Base-by-base conservation (phyloP, 2,797 vertebrate species). In the Dendrocincla fuliginosa region DNA sequence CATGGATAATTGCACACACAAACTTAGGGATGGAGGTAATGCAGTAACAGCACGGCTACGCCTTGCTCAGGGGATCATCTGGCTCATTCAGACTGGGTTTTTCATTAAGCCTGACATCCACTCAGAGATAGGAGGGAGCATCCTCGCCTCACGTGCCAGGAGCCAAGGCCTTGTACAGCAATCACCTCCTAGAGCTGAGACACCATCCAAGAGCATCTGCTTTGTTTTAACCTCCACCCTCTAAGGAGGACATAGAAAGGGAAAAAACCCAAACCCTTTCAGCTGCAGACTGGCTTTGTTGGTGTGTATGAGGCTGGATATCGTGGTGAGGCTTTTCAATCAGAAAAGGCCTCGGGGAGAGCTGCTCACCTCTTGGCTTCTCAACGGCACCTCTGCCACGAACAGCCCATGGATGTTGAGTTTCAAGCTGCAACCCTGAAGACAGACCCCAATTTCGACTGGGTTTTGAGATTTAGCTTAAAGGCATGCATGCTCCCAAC, bases 191-290 rank as follows among this genome's bases (percentile, higher is more conserved):
- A 50, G 74, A 84, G 78, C 68, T 42, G 27, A 93, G 84, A 39
- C 78, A 75, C 33, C 46, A 33, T 53, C 74, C 59, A 47, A 78
- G 84, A 95, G 76, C 91, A 95, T 87, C 91, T 96, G 95, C 10
- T 96, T 80, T 77, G 30, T 82, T 92, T 91, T 93, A 93, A 92
- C 82, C 90, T 87, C 89, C 71, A 71, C 67, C 82, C 85, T 85
- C 75, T 35, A 20, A 87, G 55, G 50, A 93, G 39, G 79, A 2
- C 69, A 24, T 61, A 81, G 64, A 83, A 89, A 71, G 52, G 47
- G 13, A 22, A 63, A 68, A 81, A 77, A 3, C 3, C 6, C 28
- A 25, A 78, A 49, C 13, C n/a, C 14, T 80, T 80, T 61, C 53
- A 68, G 83, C 16, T 85, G 52, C 71, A 79, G 37, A 41, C 42